These are phyloP conservation scores for Raja brachyura DNA, from an alignment of 2,113 vertebrate genomes.

Conservation along the genomic window DNA sequence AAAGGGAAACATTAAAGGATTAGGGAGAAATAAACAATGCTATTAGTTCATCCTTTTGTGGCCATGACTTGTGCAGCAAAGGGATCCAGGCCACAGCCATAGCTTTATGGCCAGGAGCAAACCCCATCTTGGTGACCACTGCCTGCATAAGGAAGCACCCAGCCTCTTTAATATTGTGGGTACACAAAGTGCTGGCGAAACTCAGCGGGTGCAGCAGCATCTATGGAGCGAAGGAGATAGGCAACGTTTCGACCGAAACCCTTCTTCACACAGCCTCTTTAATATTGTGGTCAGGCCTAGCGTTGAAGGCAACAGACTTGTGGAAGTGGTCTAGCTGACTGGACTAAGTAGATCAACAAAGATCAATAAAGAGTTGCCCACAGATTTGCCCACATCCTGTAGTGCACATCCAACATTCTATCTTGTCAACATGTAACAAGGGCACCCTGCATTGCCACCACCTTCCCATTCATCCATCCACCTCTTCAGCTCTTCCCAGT, in stretches of 20 bases:
- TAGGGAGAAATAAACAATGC: too few species aligned
- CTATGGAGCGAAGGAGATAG: too few species aligned
- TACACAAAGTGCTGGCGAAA: too few species aligned
- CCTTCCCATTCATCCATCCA: neutral
- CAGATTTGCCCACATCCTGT: neutral
- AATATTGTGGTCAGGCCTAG: neutral
- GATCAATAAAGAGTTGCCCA: neutral
- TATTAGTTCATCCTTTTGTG: too few species aligned
- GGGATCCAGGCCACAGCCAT: neutral
- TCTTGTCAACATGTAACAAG: neutral
- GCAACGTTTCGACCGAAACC: too few species aligned
- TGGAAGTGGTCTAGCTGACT: neutral
- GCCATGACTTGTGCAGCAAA: neutral
- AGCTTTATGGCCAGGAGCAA: neutral
- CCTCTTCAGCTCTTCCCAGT: neutral
- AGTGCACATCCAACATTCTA: neutral
- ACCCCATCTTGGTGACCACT: neutral
- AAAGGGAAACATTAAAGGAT: too few species aligned
- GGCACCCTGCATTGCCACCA: neutral
- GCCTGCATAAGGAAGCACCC: neutral
- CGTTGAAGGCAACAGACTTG: too few species aligned
- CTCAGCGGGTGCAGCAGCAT: too few species aligned
- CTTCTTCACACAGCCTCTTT: neutral
- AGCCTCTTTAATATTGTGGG: neutral
- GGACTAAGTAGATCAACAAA: neutral